phyloP scores from a whole-genome alignment of 2,888 invertebrate genomes.

The Nysson spinosus region DNA sequence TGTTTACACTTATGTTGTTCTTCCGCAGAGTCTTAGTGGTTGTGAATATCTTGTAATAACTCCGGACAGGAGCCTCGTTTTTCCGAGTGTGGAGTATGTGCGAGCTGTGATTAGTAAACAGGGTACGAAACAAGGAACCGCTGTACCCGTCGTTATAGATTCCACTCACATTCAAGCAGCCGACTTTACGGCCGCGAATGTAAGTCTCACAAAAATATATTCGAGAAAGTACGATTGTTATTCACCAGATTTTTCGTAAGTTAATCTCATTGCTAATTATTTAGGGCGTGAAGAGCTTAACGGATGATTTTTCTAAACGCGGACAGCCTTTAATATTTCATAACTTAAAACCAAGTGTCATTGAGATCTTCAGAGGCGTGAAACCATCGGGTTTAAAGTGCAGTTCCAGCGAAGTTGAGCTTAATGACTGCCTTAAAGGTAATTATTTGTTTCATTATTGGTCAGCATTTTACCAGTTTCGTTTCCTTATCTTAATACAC shows the following conservation, averaged over 20 bases:
- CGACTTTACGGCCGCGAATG: constrained; percentile 83
- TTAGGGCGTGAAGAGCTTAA: constrained; percentile 82
- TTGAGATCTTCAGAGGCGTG: constrained; percentile 80
- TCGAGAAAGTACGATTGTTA: no score
- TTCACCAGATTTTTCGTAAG: no score
- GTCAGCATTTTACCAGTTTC: no score
- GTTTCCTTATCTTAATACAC: no score
- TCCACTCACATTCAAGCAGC: constrained; percentile 82
- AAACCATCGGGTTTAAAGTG: constrained; percentile 80
- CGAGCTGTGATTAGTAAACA: constrained; percentile 86
- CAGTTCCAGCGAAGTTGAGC: constrained; percentile 79
- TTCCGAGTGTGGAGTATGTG: constrained; percentile 84
- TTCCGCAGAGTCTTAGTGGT: constrained; percentile 78
- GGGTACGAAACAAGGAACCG: constrained; percentile 80
- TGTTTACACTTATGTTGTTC: background rate
- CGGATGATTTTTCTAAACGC: constrained; percentile 80
- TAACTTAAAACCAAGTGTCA: constrained; percentile 81
- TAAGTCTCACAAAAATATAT: no score
- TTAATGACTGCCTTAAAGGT: constrained; percentile 80
- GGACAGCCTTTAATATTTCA: constrained; percentile 81
- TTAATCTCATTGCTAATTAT: constrained; percentile 10
- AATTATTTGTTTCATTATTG: constrained; percentile 36
- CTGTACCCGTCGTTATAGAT: constrained; percentile 81
- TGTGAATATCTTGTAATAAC: constrained; percentile 81
- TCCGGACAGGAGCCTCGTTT: constrained; percentile 82